Evolutionary conservation across 2,113 vertebrate genomes (phyloP), one percentile per base, ranked within the genome.

Genomic region (Saccopteryx leptura): DNA sequence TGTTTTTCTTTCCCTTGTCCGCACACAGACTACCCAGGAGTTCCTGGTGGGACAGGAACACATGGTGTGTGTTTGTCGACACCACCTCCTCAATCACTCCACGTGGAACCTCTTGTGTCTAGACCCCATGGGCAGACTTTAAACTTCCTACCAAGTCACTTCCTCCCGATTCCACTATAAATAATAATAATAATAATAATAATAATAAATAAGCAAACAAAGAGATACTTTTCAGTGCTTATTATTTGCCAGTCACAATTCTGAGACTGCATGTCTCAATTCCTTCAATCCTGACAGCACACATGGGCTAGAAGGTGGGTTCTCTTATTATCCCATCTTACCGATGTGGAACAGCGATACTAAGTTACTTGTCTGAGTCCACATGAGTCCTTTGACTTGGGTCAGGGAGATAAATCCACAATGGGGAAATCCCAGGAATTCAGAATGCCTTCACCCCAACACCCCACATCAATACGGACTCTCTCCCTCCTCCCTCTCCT

Each of bases 11-110:
- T 80, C 31, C 80, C 11, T 84, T 58, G 82, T 91, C 81, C 50
- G 50, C 26, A 4, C 54, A 24, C 86, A 71, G 39, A 65, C 52
- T 65, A n/a, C 65, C 94, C 94, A 94, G 88, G 95, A 58, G 69
- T 79, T 48, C 7, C 91, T 23, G 28, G 48, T 10, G 14, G 82
- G 87, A 26, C 19, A 65, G 65, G 21, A 75, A 14, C 56, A 68
- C 93, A 86, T 60, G 90, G 71, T 80, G 75, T 81, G 56, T 13
- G 82, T 69, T 66, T n/a, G 0, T 8, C 80, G 61, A 60, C 88
- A 46, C 68, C 1, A 0, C 33, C 54, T 66, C 82, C 79, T 69
- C 48, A 0, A 0, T 54, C 54, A 17, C 15, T 46, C 48, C 65
- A 1, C 1, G n/a, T 13, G 66, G 71, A 26, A 7, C 10, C 39